These are phyloP conservation scores for Drosophila stalkeri DNA, from an alignment of 2,888 invertebrate species.

Conservation along the genomic window DNA sequence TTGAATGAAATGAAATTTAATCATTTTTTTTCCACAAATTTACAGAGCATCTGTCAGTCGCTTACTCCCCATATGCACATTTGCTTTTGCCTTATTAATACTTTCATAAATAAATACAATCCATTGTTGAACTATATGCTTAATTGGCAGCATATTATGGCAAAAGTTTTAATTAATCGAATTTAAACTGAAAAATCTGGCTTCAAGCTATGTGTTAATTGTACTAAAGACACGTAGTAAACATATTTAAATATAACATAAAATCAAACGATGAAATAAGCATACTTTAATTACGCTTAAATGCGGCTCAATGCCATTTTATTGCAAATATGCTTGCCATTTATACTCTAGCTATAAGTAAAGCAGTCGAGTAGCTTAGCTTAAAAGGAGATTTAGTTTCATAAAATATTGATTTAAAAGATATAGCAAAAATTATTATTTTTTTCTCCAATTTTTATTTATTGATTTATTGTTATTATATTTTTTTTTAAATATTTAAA, in stretches of 20 bases:
- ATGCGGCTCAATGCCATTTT: neutral
- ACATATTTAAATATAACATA: neutral
- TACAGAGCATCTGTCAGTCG: neutral
- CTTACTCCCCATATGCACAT: neutral
- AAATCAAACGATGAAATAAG: neutral
- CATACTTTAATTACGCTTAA: conserved; percentile 1
- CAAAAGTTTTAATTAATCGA: conserved; percentile 9
- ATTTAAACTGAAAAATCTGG: neutral
- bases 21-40: no score
- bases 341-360: neutral
- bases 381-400: neutral
- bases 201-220: conserved; percentile 8
- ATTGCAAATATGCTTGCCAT: conserved; percentile 1
- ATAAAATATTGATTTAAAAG: neutral
- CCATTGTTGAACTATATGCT: conserved; percentile 1
- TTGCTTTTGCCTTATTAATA: neutral
- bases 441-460: no score
- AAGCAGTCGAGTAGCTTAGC: neutral
- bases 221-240: neutral
- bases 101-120: neutral
- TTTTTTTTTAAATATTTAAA: no score
- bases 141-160: neutral
- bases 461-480: no score
- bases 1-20: no score
- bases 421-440: no score